Evolutionary conservation across 2,888 invertebrate species (phyloP).

Genomic region (Poecilobothrus nobilitatus): DNA sequence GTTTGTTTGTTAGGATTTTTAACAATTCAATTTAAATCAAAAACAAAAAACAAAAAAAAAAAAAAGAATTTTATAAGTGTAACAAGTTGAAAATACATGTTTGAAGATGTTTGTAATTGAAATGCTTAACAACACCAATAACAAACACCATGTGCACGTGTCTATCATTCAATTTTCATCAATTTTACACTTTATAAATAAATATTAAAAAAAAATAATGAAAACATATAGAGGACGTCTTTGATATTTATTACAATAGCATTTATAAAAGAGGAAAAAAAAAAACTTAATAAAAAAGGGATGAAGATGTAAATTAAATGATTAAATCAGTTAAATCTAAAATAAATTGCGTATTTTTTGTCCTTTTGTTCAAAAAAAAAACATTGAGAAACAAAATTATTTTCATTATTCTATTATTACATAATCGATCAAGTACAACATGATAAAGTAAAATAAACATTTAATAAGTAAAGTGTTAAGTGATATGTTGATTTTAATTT

Average conservation of each 20-base stretch:
- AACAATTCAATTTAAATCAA: no score
- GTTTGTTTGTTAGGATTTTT: no score
- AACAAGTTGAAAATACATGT: not conserved
- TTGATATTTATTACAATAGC: no score
- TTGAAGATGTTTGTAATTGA: not conserved
- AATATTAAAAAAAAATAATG: not conserved
- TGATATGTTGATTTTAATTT: no score
- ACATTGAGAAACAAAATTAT: no score
- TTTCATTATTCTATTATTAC: no score
- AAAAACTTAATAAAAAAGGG: slow-evolving; percentile 1
- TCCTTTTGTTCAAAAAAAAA: not conserved
- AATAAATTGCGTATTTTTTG: not conserved
- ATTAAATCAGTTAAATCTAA: not conserved
- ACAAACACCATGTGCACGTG: slow-evolving; percentile 6
- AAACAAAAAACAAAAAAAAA: no score
- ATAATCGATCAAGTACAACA: no score
- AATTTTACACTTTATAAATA: slow-evolving; percentile 2
- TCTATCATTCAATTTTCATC: not conserved
- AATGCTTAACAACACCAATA: slow-evolving; percentile 3
- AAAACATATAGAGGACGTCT: not conserved
- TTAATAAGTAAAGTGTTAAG: no score
- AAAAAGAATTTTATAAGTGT: not conserved
- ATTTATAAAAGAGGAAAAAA: not conserved
- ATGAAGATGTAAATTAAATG: not conserved
- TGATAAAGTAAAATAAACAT: no score